Base-by-base conservation (phyloP, 92 coral and sea anemone genomes). In the Zoanthus sansibaricus region DNA sequence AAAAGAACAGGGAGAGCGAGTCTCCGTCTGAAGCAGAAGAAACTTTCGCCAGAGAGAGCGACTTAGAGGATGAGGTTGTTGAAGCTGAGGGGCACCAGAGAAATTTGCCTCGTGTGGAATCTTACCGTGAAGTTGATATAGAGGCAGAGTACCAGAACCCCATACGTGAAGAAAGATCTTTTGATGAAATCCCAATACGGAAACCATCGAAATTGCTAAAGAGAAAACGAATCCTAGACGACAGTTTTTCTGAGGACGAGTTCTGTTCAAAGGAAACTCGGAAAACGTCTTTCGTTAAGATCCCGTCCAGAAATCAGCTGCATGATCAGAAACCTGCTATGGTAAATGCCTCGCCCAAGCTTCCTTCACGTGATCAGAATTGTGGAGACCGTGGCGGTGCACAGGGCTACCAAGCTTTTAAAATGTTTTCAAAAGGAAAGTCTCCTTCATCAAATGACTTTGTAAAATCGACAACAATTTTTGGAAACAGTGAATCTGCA, bases 21-120 rank as follows among this genome's bases (percentile, higher is more conserved):
- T 91, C 95, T 44, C 64, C 72, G 6, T 93, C 98, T 11, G 98
- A 95, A 64, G 98, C 96, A 7, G 98, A 95, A 47, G 98, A 95
- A 78, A 87, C 91, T 20, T 76, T 79, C 49, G 93, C 79, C 68
- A 82, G 83, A 13, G 94, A 87, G 79, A 93, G 94, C 42, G 87
- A 86, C 5, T 76, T 86, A 54, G 98, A 96, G 82, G 87, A 88
- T 79, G 98, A 94, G 75, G 76, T 61, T 8, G 79, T 69, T 52
- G 94, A 77, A 31, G 83, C 64, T 25, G 92, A 69, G 51, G 89
- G 74, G 75, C 31, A 51, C n/a, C 89, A 64, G 51, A 77, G 49
- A 13, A 79, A 56, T n/a, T 51, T 84, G 15, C 47, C 75, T 37
- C 17, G 8, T 9, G 25, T 46, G n/a, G 75, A 83, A 20, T 69